Evolutionary conservation across 2,113 vertebrate species (phyloP).

Genomic region (Chionis minor): DNA sequence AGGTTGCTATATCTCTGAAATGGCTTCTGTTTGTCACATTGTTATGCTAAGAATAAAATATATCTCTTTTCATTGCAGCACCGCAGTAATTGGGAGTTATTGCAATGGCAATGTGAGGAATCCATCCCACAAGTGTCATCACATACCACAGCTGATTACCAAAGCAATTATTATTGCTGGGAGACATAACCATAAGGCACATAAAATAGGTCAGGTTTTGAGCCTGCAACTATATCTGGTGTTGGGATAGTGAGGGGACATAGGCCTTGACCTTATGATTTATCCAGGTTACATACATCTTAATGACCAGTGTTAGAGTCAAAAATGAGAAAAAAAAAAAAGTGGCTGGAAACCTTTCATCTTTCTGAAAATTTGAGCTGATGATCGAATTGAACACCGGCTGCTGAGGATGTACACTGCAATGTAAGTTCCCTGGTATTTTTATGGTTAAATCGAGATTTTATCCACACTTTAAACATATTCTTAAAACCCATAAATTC

Average conservation of each 20-base stretch:
- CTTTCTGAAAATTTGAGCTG: background rate
- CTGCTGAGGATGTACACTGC: background rate
- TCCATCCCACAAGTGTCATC: background rate
- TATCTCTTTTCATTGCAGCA: background rate
- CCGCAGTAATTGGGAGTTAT: background rate
- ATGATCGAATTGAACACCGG: background rate
- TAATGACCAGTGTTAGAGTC: background rate
- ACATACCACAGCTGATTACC: background rate
- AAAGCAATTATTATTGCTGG: background rate
- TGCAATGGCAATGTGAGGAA: background rate
- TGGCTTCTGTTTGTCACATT: background rate
- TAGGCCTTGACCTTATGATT: fast-evolving
- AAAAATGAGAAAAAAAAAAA: background rate
- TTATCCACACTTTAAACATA: background rate
- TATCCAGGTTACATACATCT: background rate
- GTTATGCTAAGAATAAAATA: background rate
- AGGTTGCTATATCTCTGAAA: background rate
- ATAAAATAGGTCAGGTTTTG: background rate
- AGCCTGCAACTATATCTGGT: background rate
- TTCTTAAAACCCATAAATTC: background rate
- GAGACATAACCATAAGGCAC: background rate
- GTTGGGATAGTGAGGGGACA: fast-evolving
- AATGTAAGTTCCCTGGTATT: background rate
- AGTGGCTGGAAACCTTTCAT: fast-evolving
- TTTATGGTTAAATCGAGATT: background rate